Percentiles rank a stretch among this genome's conserved stretches.
These are phyloP conservation scores for Drosophila chauvacae DNA, from an alignment of 1,140 invertebrate species.

Conservation along the genomic window DNA sequence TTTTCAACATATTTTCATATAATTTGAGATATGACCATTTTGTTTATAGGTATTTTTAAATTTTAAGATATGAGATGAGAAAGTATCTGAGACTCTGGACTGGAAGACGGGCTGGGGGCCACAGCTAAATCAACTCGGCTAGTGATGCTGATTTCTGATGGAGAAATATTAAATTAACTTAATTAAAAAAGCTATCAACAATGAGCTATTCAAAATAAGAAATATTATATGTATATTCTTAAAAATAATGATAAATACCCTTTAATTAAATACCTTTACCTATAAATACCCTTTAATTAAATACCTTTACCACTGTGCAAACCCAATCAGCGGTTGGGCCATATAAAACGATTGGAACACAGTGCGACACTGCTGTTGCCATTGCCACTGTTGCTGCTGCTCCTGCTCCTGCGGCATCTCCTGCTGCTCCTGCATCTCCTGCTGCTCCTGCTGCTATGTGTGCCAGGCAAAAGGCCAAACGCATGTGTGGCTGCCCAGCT, in stretches of 20 bases:
- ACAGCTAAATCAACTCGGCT: background rate
- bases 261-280: background rate
- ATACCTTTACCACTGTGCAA: conserved; percentile 48
- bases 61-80: background rate
- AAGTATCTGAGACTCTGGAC: background rate
- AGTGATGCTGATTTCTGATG: background rate
- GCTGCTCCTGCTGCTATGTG: conserved; percentile 60
- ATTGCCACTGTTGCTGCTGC: conserved; percentile 14
- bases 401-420: conserved; percentile 13
- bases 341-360: conserved; percentile 56
- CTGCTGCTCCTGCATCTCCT: conserved; percentile 13
- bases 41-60: background rate
- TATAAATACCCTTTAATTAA: background rate
- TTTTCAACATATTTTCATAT: no score
- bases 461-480: conserved; percentile 81
- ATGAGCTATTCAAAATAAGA: background rate
- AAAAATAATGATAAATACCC: background rate
- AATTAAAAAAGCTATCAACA: background rate
- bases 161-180: background rate
- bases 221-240: background rate
- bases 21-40: no score
- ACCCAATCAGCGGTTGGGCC: conserved; percentile 68
- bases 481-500: conserved; percentile 65
- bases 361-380: conserved; percentile 55
- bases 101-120: no score